Base-by-base conservation (phyloP, 2,888 invertebrate genomes). In the Temnothorax unifasciatus region DNA sequence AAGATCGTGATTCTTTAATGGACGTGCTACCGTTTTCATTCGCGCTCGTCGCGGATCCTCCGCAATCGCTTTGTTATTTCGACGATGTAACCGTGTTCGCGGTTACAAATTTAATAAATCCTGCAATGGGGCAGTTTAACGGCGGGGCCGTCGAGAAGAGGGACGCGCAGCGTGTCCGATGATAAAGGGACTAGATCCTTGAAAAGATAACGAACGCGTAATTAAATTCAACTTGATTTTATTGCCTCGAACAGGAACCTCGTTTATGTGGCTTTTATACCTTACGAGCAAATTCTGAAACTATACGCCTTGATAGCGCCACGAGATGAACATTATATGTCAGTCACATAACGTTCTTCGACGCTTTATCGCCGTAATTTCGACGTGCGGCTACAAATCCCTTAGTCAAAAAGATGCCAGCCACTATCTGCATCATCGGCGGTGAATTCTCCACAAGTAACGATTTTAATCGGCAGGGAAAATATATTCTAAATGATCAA, bases 191-290 rank as follows among this genome's bases (percentile, higher is more conserved):
- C 90, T 88, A 93, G 93, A 93, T 93, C 91, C 89, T 86, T 75
- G 89, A 85, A 84, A 88, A 89, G 93, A 93, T 92, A 93, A 91
- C 87, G 85, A 84, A 79, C 76, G 87, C 84, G 93, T 93, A 93
- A 93, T 93, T 93, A 93, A 93, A 93, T 93, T 92, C 93, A 91
- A 92, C 86, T 90, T 91, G 92, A 93, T 93, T 93, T 93, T 93
- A 93, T 93, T 93, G 91, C 91, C 91, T 57, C 75, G 82, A 87
- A 85, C 90, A 83, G 86, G 88, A 84, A 84, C 71, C 84, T 69
- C 91, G 91, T 93, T 93, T 92, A 93, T 92, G 92, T 89, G 91
- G 91, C 90, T 92, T 92, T 93, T 93, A 93, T 92, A 84, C 87
- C 90, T 87, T 85, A 86, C 89, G 90, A 93, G 93, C 93, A 92